Conservation (phyloP, 2,888 invertebrate genomes). For the Tetropium fuscum region DNA sequence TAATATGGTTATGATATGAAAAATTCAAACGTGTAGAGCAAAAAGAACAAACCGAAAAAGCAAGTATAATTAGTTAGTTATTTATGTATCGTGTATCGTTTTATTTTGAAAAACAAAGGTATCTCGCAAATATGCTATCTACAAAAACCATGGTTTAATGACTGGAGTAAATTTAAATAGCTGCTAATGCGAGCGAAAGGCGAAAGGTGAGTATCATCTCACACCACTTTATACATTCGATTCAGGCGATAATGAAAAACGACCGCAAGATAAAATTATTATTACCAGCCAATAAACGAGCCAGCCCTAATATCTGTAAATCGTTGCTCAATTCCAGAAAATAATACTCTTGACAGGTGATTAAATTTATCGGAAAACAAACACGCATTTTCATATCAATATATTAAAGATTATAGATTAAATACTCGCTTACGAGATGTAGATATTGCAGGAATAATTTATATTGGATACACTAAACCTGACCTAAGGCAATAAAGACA, state of each 20-base stretch:
- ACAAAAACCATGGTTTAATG: too few relatives aligned
- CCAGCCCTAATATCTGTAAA: neutral
- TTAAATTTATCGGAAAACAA: slow-evolving; percentile 35
- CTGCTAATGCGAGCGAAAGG: too few relatives aligned
- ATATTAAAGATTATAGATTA: slow-evolving; percentile 19
- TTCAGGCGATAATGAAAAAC: neutral
- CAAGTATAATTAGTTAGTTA: too few relatives aligned
- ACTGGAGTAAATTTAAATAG: too few relatives aligned
- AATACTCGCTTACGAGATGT: neutral
- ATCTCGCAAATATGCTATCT: too few relatives aligned
- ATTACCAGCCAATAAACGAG: neutral
- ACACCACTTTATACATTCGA: too few relatives aligned
- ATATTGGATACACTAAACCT: neutral
- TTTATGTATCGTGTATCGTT: too few relatives aligned
- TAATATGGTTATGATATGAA: too few relatives aligned
- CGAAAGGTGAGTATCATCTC: too few relatives aligned
- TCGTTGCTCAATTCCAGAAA: slow-evolving; percentile 11
- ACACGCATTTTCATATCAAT: slow-evolving; percentile 16
- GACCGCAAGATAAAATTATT: neutral
- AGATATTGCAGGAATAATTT: neutral
- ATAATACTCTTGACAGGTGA: slow-evolving; percentile 33
- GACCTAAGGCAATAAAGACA: slow-evolving; percentile 6
- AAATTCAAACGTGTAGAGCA: too few relatives aligned
- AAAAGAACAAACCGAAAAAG: too few relatives aligned
- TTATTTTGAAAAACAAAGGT: too few relatives aligned